Conservation (phyloP, 2,888 invertebrate genomes). For the Oligia latruncula region DNA sequence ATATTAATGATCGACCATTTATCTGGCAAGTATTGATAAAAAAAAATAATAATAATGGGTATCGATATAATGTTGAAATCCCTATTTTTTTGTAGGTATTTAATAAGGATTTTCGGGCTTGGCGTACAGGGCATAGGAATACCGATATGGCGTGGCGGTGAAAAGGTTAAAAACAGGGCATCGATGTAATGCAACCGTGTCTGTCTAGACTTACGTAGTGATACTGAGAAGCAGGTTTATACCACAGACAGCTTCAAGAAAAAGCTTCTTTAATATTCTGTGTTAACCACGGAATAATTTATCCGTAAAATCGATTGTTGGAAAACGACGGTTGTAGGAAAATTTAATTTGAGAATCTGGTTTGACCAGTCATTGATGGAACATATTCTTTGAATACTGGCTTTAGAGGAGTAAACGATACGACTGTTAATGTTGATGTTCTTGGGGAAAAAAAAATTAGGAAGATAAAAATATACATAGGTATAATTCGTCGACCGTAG, state of each 20-base stretch:
- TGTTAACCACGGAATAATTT: conserved; percentile 35
- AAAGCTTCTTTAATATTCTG: conserved; percentile 26
- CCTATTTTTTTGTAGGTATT: no score
- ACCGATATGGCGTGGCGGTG: no score
- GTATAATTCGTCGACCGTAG: no score
- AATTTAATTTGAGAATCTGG: conserved; percentile 14
- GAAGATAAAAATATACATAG: no score
- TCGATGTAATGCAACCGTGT: neutral
- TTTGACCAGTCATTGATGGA: conserved; percentile 2
- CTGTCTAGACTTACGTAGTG: neutral
- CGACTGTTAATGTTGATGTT: neutral
- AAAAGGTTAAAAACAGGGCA: neutral
- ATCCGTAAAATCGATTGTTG: conserved; percentile 24
- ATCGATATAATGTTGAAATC: no score
- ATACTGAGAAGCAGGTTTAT: conserved; percentile 1
- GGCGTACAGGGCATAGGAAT: no score
- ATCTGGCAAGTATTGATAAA: no score
- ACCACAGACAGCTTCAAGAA: neutral
- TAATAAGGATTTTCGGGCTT: no score
- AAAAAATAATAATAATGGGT: no score
- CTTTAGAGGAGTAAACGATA: neutral
- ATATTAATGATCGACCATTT: no score
- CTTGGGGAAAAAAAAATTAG: no score
- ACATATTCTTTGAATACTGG: neutral
- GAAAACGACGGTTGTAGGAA: conserved; percentile 26